phyloP scores from a whole-genome alignment of 2,888 invertebrate species.

The Agrilus biguttatus region DNA sequence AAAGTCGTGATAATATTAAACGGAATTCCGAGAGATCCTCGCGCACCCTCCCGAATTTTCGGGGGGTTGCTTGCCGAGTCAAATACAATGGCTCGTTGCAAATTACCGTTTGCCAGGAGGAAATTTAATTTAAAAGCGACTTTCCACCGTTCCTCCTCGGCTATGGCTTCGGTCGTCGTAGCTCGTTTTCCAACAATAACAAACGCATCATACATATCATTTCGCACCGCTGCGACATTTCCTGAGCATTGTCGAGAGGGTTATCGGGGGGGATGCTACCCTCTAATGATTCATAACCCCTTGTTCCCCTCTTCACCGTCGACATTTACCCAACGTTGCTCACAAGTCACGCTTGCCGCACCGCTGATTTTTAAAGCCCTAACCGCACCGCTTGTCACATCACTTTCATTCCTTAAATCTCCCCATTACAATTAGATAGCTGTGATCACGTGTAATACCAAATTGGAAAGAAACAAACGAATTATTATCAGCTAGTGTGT shows the following conservation, averaged over 20 bases:
- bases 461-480: no score
- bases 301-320: conserved; percentile 3
- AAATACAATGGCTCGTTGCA: no score
- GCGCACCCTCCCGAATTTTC: no score
- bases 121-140: no score
- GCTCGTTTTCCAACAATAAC: conserved; percentile 30
- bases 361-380: conserved; percentile 8
- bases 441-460: background rate
- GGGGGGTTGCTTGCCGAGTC: no score
- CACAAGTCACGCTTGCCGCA: conserved; percentile 4
- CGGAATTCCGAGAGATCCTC: no score
- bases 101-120: no score
- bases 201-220: conserved; percentile 33
- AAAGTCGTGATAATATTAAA: no score
- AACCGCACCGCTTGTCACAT: background rate
- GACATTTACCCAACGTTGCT: conserved; percentile 1
- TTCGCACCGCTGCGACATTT: conserved; percentile 30
- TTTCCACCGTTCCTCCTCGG: no score
- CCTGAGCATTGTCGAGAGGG: conserved; percentile 29
- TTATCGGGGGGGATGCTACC: conserved; percentile 15
- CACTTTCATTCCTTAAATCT: background rate
- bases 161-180: conserved; percentile 8
- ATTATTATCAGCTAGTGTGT: no score
- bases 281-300: conserved; percentile 11
- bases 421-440: background rate